These are phyloP conservation scores for Xanthia icteritia DNA, from an alignment of 2,888 invertebrate genomes.

Conservation along the genomic window DNA sequence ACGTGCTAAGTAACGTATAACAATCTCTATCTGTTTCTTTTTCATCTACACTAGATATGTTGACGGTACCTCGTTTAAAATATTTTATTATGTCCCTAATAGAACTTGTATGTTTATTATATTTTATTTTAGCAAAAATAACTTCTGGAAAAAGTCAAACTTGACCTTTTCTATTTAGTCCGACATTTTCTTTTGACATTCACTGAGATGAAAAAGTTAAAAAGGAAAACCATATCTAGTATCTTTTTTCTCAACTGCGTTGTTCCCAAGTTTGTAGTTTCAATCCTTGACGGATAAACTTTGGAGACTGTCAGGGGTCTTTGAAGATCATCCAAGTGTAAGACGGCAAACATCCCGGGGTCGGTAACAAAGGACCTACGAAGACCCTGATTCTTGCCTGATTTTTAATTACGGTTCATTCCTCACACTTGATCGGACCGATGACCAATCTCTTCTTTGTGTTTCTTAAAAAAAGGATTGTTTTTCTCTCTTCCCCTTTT, in stretches of 20 bases:
- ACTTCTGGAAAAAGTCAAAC: conserved; percentile 10
- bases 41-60: neutral
- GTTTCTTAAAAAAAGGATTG: conserved; percentile 85
- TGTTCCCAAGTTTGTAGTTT: conserved; percentile 59
- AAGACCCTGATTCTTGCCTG: conserved; percentile 81
- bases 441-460: conserved; percentile 85
- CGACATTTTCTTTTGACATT: conserved; percentile 28
- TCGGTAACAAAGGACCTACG: conserved; percentile 73
- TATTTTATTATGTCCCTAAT: neutral
- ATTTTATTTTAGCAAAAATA: conserved; percentile 16
- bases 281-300: conserved; percentile 72
- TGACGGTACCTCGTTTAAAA: neutral
- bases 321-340: conserved; percentile 81
- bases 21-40: neutral
- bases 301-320: conserved; percentile 72
- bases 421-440: conserved; percentile 87
- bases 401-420: conserved; percentile 88
- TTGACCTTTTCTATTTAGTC: conserved; percentile 28
- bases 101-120: conserved; percentile 1
- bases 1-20: neutral
- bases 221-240: conserved; percentile 37
- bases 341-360: conserved; percentile 78
- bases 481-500: conserved; percentile 77
- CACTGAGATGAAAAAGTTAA: conserved; percentile 27
- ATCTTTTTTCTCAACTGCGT: conserved; percentile 43